Conservation (phyloP, 2,888 invertebrate species). For the Euclidia mi region DNA sequence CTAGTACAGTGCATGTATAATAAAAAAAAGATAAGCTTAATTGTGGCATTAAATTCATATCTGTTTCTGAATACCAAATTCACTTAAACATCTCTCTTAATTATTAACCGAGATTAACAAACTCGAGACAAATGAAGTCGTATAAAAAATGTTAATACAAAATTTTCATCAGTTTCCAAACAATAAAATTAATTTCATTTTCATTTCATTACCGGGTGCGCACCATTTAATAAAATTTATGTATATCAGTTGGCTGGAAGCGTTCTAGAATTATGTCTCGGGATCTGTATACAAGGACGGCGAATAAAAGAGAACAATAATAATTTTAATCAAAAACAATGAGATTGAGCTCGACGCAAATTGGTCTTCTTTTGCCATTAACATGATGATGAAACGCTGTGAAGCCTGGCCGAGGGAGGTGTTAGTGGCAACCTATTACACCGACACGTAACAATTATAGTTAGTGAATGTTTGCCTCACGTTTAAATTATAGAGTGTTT, state of each 20-base stretch:
- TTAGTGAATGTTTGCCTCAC: no score
- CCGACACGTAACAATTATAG: constrained; percentile 51
- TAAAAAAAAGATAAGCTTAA: no score
- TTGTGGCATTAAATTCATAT: no score
- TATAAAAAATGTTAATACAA: background rate
- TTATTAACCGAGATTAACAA: no score
- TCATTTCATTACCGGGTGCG: no score
- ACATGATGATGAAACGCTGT: constrained; percentile 81
- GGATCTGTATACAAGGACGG: constrained; percentile 52
- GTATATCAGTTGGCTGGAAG: constrained; percentile 40
- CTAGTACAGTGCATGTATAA: no score
- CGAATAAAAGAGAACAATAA: no score
- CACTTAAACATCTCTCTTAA: no score
- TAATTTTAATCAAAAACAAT: no score
- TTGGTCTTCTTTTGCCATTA: constrained; percentile 81
- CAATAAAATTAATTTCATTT: constrained; percentile 63
- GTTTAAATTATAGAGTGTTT: no score
- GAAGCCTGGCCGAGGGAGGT: no score
- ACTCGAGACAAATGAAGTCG: background rate
- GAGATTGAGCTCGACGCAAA: constrained; percentile 81
- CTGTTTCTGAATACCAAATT: no score
- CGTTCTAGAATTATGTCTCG: constrained; percentile 57
- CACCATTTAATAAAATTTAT: constrained; percentile 57
- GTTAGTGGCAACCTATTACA: constrained; percentile 54
- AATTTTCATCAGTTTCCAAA: constrained; percentile 36